Evolutionary conservation across 1,140 invertebrate species (phyloP).

Genomic region (Drosophila bocki): DNA sequence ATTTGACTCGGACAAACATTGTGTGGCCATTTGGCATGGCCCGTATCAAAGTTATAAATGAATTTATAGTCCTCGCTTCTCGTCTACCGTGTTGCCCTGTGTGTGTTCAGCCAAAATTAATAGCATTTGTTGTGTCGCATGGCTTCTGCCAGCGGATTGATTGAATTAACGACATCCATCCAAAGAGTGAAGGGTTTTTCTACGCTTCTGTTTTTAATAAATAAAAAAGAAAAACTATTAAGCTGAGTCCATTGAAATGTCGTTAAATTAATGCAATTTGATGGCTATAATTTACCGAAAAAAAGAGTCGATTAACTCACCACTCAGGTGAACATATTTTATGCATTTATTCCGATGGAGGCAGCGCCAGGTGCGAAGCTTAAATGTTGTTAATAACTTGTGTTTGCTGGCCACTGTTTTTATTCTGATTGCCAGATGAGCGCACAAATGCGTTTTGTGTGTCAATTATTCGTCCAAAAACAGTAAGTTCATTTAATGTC

Average conservation of each 20-base stretch:
- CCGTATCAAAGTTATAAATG: conserved; percentile 71
- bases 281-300: conserved; percentile 14
- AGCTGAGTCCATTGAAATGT: conserved; percentile 19
- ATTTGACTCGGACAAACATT: conserved; percentile 68
- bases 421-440: conserved; percentile 10
- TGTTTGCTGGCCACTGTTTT: neutral
- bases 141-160: conserved; percentile 42
- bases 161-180: conserved; percentile 65
- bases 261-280: conserved; percentile 36
- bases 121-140: conserved; percentile 59
- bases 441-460: conserved; percentile 26
- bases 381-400: conserved; percentile 19
- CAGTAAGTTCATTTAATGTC: conserved; percentile 15
- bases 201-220: neutral
- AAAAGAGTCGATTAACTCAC: conserved; percentile 33
- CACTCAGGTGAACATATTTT: conserved; percentile 37
- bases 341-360: conserved; percentile 21
- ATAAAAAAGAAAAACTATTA: conserved; percentile 15
- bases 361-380: conserved; percentile 11
- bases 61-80: conserved; percentile 58
- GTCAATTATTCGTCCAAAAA: conserved; percentile 13
- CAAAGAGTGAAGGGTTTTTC: neutral
- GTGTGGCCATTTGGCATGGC: conserved; percentile 43
- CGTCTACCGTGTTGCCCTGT: neutral
- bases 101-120: conserved; percentile 60